Evolutionary conservation across 1,140 invertebrate genomes (phyloP), one percentile per base, ranked within the genome.

Genomic region (Zeugodacus cucurbitae): DNA sequence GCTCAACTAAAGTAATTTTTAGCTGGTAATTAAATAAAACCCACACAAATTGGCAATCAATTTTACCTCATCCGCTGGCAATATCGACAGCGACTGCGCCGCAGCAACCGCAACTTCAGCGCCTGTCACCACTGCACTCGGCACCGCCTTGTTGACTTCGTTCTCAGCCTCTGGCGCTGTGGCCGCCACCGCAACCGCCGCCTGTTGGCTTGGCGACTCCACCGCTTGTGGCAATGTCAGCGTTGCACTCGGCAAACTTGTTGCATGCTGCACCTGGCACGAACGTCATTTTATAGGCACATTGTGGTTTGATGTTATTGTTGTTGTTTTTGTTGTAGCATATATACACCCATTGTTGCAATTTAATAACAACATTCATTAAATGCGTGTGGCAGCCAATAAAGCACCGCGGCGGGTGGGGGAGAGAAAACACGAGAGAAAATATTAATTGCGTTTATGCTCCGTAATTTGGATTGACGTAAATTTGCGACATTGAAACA

Each of bases 1-100:
- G 37, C 34, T 74, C 17, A 37, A 74, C 37, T 74, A 74, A 74
- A 44, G 37, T 74, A 74, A 41, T 74, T 74, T 41, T 74, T 41
- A 74, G 37, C 34, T 22, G 74, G 74, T 26, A 82, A 82, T 48
- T 82, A 82, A 54, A 82, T 82, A 48, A 82, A 82, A 82, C 34
- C 34, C 74, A 48, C 74, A 82, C 74, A 82, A 82, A 82, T 82
- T 82, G 74, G 17, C 74, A 82, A 82, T 82, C 74, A 82, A 82
- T 54, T 82, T 82, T 82, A 82, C 74, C 44, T 82, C 41, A 82
- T 82, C 74, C 74, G 44, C n/a, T 34, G 41, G n/a, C 22, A 26
- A 82, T 48, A 74, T 41, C 70, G 74, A 10, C 41, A 29, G n/a
- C n/a, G 29, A 29, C 74, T 7, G 20, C n/a, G n/a, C 7, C 20